Evolutionary conservation across 2,888 invertebrate genomes (phyloP), one percentile per base, ranked within the genome.

Genomic region (Nemurella pictetii): DNA sequence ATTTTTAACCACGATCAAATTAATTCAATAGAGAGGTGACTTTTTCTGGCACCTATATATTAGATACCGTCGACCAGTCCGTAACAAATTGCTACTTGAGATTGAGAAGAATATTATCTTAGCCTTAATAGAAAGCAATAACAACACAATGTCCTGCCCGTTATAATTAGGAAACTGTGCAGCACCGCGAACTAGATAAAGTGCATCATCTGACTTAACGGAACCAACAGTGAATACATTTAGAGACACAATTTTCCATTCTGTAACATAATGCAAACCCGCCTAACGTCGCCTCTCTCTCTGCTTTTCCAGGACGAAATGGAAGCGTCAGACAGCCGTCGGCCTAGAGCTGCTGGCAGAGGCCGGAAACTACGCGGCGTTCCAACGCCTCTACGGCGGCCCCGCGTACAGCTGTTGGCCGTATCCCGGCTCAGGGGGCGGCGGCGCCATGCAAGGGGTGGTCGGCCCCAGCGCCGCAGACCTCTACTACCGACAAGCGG

Each of bases 241-340:
- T 55, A 20, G 2, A 55, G 55, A 55, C 32, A 32, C 20, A 55
- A 55, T 12, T 55, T 55, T 3, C 55, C 9, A 55, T 55, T 20
- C 55, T 55, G 55, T 55, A 55, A 55, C 55, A 12, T 55, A 7
- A 55, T 55, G 15, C 15, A 55, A 20, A 55, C 9, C 9, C 3
- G 3, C 9, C 55, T 55, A 3, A 55, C 55, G n/a, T n/a, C n/a
- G n/a, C n/a, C 36, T 36, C 36, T 36, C 36, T 36, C 15, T 36
- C 9, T 36, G 55, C 15, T 88, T 88, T 92, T 92, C 30, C 94
- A 97, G 98, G 91, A 99, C 99, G 90, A 99, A 99, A 92, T 99
- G 99, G 99, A 99, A 99, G 91, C 94, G 99, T 0, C 99, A 99
- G 91, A 98, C 99, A 25, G 98, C 99, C 0, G 99, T 99, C 0